Conservation (phyloP, 2,888 invertebrate species). For the Aricia artaxerxes region DNA sequence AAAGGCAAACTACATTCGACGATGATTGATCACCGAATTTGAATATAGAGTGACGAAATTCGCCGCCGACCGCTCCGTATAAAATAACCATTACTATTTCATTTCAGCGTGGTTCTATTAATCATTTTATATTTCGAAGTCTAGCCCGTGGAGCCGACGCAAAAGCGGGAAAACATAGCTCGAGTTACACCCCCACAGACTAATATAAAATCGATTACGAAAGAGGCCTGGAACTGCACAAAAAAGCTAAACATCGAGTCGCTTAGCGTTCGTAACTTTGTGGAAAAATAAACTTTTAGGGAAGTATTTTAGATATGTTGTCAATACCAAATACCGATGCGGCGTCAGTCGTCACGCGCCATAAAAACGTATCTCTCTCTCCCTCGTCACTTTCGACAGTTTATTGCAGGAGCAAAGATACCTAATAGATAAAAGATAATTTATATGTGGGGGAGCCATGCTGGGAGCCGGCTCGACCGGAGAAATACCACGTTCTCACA, state of each 20-base stretch:
- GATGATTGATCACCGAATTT: background rate
- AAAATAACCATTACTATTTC: conserved; percentile 6
- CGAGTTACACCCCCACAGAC: background rate
- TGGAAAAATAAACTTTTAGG: background rate
- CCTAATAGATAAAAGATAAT: too few relatives aligned
- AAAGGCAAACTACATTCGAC: background rate
- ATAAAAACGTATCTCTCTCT: background rate
- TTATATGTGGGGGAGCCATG: too few relatives aligned
- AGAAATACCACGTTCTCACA: too few relatives aligned
- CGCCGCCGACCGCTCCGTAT: background rate
- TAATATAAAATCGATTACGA: conserved; percentile 11
- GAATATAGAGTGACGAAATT: background rate
- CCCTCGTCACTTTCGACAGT: background rate
- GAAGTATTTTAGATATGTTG: background rate
- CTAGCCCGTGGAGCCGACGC: background rate
- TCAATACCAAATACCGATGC: background rate
- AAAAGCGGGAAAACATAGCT: background rate
- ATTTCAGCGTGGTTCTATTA: background rate
- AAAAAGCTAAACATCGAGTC: background rate
- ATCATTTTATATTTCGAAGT: background rate
- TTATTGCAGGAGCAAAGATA: background rate
- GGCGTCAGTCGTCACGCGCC: background rate
- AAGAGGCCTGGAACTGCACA: background rate
- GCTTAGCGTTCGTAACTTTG: background rate
- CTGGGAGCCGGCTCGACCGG: too few relatives aligned